Conservation (phyloP, 2,797 vertebrate genomes). For the Squalus acanthias region DNA sequence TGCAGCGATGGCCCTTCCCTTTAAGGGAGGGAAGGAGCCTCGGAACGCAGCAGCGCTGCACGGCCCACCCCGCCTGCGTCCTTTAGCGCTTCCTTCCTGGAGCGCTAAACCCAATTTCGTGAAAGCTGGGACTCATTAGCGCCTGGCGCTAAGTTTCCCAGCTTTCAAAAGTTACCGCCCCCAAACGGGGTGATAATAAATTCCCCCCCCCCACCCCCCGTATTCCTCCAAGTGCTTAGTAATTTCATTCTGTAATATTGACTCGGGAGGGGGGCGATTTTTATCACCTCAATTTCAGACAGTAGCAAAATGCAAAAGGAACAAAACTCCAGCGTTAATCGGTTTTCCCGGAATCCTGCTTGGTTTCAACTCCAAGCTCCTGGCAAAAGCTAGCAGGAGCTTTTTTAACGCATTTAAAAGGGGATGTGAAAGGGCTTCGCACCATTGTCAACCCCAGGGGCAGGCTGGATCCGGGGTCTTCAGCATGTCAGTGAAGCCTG, state of each 20-base stretch:
- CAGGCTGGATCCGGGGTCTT: background rate
- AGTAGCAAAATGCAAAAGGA: background rate
- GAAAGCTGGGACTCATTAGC: no score
- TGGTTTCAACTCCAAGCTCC: background rate
- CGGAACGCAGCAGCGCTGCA: no score
- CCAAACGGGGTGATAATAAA: no score
- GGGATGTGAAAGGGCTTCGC: background rate
- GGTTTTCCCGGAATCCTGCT: background rate
- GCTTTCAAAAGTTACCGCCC: no score
- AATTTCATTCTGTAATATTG: background rate
- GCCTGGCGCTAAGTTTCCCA: no score
- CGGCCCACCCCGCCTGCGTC: no score
- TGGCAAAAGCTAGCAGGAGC: background rate
- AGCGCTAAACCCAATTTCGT: no score
- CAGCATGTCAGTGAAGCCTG: background rate
- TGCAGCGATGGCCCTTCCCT: no score
- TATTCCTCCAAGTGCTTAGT: background rate
- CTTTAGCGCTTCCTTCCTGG: no score
- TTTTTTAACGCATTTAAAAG: background rate
- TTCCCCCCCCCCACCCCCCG: no score
- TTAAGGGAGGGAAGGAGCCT: no score
- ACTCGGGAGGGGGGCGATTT: background rate
- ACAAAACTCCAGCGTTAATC: background rate
- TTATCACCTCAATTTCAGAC: no score
- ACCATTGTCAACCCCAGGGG: background rate